Evolutionary conservation across 2,113 vertebrate species (phyloP), one percentile per base, ranked within the genome.

Genomic region (Nannobrachium achirus): DNA sequence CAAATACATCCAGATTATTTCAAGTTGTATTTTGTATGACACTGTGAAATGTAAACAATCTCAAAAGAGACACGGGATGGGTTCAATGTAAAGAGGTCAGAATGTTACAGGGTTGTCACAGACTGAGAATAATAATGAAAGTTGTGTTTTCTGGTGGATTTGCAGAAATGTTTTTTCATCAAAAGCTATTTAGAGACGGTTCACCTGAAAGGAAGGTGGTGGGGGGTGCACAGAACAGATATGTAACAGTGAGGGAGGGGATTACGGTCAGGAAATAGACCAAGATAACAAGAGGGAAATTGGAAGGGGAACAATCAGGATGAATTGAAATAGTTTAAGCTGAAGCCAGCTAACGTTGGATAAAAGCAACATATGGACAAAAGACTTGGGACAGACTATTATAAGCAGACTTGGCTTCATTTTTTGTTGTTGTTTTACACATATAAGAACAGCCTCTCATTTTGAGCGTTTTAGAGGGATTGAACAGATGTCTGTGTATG

Each of bases 81-180:
- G 5, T 1, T 60, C 64, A 48, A 61, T 62, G 0, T 60, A 69
- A 11, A 69, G 39, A 76, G 19, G 81, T 66, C 45, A 51, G 63
- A 69, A 55, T 75, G 52, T 63, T 14, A 48, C 57, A 2, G 7
- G 19, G 59, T 49, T 50, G 66, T 56, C 52, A 16, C 63, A 53
- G 56, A 58, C 14, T 76, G 33, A 44, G 14, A 19, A 78, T 25
- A 51, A 63, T 52, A 87, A 87, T 89, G 79, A 90, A 87, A 89
- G 56, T 56, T 71, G 72, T 65, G 69, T 86, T 87, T 69, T 90
- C 74, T 80, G 65, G 71, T 76, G 87, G 85, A 88, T 91, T 92
- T 89, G 57, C 53, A 66, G 69, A 79, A 66, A 78, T 79, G 64
- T 73, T 69, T 89, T 90, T 89, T 89, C 77, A 91, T 90, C 75